phyloP scores from a whole-genome alignment of 1,140 invertebrate genomes.

The Microplitis mediator region DNA sequence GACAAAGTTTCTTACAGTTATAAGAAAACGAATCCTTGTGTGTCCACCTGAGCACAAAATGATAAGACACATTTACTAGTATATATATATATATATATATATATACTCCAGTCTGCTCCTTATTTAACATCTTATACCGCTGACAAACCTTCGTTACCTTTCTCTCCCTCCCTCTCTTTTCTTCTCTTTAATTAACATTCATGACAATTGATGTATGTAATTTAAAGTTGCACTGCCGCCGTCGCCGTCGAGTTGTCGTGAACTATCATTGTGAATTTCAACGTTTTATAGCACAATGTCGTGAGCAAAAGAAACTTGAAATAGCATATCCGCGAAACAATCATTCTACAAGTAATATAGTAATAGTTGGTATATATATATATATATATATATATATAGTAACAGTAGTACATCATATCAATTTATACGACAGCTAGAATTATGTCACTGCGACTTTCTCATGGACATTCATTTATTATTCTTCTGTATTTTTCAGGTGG shows the following conservation, averaged over 20 bases:
- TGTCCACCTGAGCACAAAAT: constrained; percentile 2
- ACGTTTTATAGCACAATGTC: not conserved
- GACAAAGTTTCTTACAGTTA: not conserved
- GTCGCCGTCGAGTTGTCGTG: not conserved
- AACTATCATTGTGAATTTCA: constrained; percentile 3
- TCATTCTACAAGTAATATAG: not conserved
- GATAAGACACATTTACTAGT: not conserved
- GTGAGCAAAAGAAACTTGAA: not conserved
- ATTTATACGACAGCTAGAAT: not conserved
- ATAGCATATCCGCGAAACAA: not conserved
- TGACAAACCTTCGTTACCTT: too few relatives aligned
- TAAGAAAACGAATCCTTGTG: not conserved
- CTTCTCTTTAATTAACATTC: not conserved
- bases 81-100: too few relatives aligned
- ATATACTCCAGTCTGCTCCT: too few relatives aligned
- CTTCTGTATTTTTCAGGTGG: constrained; percentile 73
- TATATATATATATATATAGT: too few relatives aligned
- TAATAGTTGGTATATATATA: not conserved
- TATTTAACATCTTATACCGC: too few relatives aligned
- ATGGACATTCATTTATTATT: constrained; percentile 2
- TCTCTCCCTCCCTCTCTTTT: not conserved
- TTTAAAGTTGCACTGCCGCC: not conserved
- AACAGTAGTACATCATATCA: not conserved
- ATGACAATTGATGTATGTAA: constrained; percentile 1
- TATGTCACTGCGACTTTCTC: constrained; percentile 2